Percentiles rank a stretch among this genome's conserved stretches.
Evolutionary conservation across 2,797 vertebrate genomes (phyloP).

Genomic region (Tokudaia tokunoshimensis): DNA sequence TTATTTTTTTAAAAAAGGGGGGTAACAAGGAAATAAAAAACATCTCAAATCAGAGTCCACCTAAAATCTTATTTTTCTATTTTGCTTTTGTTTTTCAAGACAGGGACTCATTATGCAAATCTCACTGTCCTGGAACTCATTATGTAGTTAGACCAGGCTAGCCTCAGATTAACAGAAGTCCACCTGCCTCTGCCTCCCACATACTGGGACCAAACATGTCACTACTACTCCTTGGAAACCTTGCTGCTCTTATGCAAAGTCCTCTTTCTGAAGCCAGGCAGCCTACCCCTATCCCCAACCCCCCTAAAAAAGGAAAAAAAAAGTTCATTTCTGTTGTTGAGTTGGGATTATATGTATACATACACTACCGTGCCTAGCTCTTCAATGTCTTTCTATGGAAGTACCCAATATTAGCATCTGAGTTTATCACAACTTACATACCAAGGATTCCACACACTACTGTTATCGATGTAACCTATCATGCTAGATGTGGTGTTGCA

Average conservation of each 20-base stretch:
- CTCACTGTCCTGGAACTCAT: neutral
- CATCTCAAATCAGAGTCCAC: slow-evolving; percentile 17
- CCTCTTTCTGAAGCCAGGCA: neutral
- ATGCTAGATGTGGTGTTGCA: neutral
- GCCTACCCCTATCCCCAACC: neutral
- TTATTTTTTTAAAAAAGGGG: slow-evolving; percentile 29
- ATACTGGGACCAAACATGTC: neutral
- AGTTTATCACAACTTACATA: neutral
- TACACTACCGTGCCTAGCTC: neutral
- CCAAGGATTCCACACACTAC: neutral
- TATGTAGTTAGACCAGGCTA: neutral
- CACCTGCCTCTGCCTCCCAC: neutral
- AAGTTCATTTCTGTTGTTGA: neutral
- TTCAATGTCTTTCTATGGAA: neutral
- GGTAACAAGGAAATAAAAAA: slow-evolving; percentile 2
- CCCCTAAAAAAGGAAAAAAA: neutral
- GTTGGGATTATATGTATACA: no score
- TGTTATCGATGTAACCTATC: neutral
- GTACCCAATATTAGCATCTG: neutral
- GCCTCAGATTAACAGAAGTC: neutral
- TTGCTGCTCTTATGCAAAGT: neutral
- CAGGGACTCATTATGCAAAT: neutral
- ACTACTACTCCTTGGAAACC: neutral
- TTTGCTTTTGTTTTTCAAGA: neutral
- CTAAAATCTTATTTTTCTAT: neutral